Evolutionary conservation across 2,888 invertebrate genomes (phyloP), one percentile per base, ranked within the genome.

Genomic region (Uropetala carovei): DNA sequence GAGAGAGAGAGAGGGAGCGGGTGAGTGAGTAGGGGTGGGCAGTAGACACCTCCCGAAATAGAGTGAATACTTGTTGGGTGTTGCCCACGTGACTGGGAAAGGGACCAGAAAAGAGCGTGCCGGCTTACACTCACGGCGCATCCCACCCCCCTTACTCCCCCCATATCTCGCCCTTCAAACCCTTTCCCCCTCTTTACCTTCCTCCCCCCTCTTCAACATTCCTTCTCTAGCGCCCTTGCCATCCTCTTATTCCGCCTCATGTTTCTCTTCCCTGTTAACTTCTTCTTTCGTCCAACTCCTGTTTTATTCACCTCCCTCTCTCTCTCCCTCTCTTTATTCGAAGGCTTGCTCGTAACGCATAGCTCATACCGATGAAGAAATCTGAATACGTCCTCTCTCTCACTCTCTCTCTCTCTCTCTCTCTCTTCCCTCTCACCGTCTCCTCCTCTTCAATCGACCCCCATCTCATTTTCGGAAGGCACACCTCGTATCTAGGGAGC

Each of bases 31-130:
- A 0, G 27, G 57, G 85, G 75, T n/a, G 57, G 18, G 64, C 43
- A 43, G 64, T 64, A 11, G 89, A 68, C 68, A 60, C 89, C 64
- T 89, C 89, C 89, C 27, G 89, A 68, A 89, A 89, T 89, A 89
- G 89, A 89, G 89, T 11, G 43, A 89, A 89, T 86, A 18, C 30
- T 86, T 86, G 27, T 75, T 75, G 43, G 43, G 43, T 57, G 18
- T 7, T 18, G 57, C 64, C 18, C 89, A 89, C 89, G 89, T 56
- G 89, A 89, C 83, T n/a, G 64, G 89, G 64, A 82, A 82, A 58
- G 85, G 57, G 18, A 59, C 27, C 60, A 30, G 18, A 22, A 86
- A 68, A 64, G 83, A 56, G 56, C 11, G n/a, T n/a, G n/a, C n/a
- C n/a, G 83, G 43, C 83, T 27, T 82, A 43, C 43, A 30, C 82